Evolutionary conservation across 1,140 invertebrate species (phyloP).

Genomic region (Drosophila triauraria): DNA sequence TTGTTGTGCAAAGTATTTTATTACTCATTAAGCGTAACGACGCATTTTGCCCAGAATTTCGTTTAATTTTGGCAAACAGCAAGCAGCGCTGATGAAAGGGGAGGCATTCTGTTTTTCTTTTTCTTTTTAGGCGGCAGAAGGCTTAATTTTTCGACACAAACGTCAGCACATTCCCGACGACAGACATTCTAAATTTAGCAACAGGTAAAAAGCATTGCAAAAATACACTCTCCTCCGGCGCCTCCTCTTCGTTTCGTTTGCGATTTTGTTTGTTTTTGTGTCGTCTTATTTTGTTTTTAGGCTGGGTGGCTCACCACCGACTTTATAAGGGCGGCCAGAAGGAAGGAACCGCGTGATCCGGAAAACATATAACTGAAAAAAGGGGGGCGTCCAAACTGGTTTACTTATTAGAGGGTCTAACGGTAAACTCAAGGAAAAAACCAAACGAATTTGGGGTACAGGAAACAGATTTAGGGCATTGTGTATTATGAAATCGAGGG

Average conservation of each 20-base stretch:
- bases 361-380: constrained; percentile 31
- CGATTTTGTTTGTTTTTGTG: constrained; percentile 35
- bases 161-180: constrained; percentile 70
- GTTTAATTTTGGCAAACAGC: constrained; percentile 30
- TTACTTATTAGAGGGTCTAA: constrained; percentile 23
- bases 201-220: constrained; percentile 70
- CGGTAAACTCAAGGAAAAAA: constrained; percentile 18
- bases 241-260: constrained; percentile 32
- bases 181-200: constrained; percentile 78
- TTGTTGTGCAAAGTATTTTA: constrained; percentile 79
- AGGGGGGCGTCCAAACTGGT: constrained; percentile 18
- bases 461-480: not conserved
- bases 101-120: constrained; percentile 3
- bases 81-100: constrained; percentile 4
- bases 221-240: constrained; percentile 32
- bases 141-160: constrained; percentile 64
- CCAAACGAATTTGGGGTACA: not conserved
- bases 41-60: constrained; percentile 73
- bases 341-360: constrained; percentile 60
- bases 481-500: not conserved
- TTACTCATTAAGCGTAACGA: constrained; percentile 82
- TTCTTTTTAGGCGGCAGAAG: constrained; percentile 29
- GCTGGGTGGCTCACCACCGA: constrained; percentile 27
- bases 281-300: constrained; percentile 23
- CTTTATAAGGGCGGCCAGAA: constrained; percentile 53